phyloP scores from a whole-genome alignment of 37 sponge, comb jelly and placozoan species.

The Oscarella lobularis region DNA sequence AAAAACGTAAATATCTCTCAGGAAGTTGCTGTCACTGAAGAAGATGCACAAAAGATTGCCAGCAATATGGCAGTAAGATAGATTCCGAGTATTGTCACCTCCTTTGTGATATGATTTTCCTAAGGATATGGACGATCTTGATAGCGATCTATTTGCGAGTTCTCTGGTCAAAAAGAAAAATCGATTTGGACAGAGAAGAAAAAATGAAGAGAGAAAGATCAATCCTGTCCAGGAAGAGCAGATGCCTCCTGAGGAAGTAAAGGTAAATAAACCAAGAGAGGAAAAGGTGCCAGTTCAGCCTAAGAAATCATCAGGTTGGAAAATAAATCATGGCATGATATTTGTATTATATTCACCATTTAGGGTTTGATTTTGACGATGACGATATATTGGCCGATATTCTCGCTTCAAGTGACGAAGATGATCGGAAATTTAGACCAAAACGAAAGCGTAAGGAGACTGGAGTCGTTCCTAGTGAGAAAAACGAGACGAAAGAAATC shows the following conservation, averaged over 20 bases:
- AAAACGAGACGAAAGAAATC: background rate
- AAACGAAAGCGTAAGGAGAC: background rate
- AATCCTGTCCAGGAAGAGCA: too few species aligned
- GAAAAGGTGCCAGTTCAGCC: too few species aligned
- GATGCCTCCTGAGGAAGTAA: too few species aligned
- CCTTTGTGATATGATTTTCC: background rate
- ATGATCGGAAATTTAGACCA: background rate
- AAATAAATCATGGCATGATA: too few species aligned
- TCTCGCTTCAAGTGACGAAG: background rate
- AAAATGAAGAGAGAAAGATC: background rate
- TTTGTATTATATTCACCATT: too few species aligned
- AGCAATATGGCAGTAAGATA: constrained; percentile 5
- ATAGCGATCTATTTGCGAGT: constrained; percentile 33
- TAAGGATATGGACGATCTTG: constrained; percentile 46
- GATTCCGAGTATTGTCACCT: background rate
- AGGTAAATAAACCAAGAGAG: too few species aligned
- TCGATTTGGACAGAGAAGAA: background rate
- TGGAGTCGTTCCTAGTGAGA: background rate
- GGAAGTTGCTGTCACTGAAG: constrained; percentile 13
- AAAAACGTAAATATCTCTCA: too few species aligned
- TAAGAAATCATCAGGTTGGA: too few species aligned
- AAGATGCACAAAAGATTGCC: constrained; percentile 18
- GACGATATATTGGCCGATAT: background rate
- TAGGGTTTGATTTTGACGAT: too few species aligned
- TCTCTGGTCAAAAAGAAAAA: constrained; percentile 1